phyloP scores from a whole-genome alignment of 2,797 vertebrate species.

The Sebastes oblongus region DNA sequence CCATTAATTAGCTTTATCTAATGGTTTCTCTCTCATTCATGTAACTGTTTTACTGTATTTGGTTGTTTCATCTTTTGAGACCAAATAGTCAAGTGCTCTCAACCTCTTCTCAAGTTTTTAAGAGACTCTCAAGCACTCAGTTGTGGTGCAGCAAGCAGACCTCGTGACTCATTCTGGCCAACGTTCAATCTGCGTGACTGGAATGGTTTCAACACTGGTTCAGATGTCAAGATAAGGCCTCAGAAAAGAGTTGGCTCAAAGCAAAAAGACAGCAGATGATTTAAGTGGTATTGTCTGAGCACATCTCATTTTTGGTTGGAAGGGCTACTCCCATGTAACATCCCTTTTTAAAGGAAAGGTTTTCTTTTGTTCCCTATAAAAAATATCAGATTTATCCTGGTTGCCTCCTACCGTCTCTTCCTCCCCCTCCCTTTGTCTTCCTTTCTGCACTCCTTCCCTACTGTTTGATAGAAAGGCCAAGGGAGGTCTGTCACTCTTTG shows the following conservation, averaged over 20 bases:
- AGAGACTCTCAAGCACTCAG: conserved; percentile 53
- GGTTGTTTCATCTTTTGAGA: background rate
- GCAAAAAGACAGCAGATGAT: conserved; percentile 24
- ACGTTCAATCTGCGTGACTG: conserved; percentile 25
- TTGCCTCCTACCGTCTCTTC: conserved; percentile 22
- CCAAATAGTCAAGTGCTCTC: conserved; percentile 56
- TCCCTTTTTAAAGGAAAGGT: background rate
- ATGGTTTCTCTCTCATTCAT: background rate
- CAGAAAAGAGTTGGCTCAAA: conserved; percentile 1
- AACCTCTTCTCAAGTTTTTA: conserved; percentile 55
- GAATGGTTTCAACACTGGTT: conserved; percentile 35
- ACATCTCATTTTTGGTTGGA: conserved; percentile 20
- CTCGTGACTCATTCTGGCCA: conserved; percentile 46
- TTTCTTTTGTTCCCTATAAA: conserved; percentile 8
- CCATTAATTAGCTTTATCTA: conserved; percentile 14
- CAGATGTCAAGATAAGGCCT: conserved; percentile 40
- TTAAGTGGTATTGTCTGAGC: conserved; percentile 47
- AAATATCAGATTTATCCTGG: conserved; percentile 20
- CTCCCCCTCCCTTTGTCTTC: conserved; percentile 31
- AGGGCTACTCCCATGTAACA: conserved; percentile 30
- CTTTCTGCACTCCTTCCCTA: conserved; percentile 6
- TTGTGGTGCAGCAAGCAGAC: conserved; percentile 5
- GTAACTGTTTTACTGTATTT: background rate
- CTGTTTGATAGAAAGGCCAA: conserved; percentile 8
- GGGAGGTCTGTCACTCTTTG: background rate